phyloP scores from a whole-genome alignment of 2,113 vertebrate species.

The Pongo pygmaeus region DNA sequence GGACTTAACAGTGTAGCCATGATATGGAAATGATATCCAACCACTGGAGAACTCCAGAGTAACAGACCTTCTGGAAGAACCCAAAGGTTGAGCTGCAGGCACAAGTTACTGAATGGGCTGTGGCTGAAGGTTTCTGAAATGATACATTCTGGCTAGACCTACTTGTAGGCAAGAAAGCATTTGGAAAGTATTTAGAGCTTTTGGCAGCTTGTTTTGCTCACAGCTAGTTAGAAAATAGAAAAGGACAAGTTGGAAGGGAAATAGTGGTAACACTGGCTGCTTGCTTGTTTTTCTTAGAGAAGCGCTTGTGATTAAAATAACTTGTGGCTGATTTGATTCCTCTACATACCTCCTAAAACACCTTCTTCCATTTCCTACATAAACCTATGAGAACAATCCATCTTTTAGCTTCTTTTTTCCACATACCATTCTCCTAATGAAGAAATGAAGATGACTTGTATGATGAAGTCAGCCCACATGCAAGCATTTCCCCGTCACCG shows the following conservation, averaged over 20 bases:
- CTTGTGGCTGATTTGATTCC: neutral
- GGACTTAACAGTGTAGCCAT: neutral
- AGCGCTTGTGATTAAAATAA: neutral
- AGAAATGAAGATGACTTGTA: neutral
- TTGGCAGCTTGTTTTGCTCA: conserved; percentile 11
- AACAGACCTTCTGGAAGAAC: neutral
- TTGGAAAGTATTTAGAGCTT: conserved; percentile 38
- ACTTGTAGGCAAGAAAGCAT: neutral
- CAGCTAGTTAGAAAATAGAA: neutral
- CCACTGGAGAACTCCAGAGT: neutral
- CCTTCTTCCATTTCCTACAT: neutral
- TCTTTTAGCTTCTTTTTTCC: neutral
- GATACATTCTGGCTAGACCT: neutral
- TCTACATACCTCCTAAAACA: neutral
- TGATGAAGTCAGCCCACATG: neutral
- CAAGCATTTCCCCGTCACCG: neutral
- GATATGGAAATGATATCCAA: neutral
- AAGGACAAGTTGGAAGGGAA: neutral
- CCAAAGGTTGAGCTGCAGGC: neutral
- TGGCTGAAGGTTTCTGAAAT: neutral
- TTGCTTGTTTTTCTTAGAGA: neutral
- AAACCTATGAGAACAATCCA: neutral
- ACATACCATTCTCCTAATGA: neutral
- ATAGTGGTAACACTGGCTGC: neutral
- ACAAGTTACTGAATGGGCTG: neutral